Evolutionary conservation across 2,113 vertebrate genomes (phyloP), one percentile per base, ranked within the genome.

Genomic region (Aspiorhynchus laticeps): DNA sequence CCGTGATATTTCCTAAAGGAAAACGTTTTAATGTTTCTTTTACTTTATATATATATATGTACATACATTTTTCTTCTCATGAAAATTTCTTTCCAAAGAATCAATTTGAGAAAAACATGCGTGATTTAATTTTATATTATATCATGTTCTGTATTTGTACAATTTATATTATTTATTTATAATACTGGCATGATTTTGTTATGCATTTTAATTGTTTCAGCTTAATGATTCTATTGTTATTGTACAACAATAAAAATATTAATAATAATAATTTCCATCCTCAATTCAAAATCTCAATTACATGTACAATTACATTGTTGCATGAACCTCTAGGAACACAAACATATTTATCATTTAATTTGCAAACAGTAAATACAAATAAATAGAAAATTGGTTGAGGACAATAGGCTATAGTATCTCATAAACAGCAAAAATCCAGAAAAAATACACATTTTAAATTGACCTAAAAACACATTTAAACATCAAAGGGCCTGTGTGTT

Each of bases 21-120:
- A 71, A 36, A 19, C 14, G 11, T 48, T 48, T 48, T 48, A 1
- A 95, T 33, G 33, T n/a, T n/a, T n/a, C n/a, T n/a, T n/a, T n/a
- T n/a, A n/a, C n/a, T n/a, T n/a, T n/a, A n/a, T n/a, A n/a, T n/a
- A n/a, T n/a, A n/a, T n/a, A n/a, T n/a, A n/a, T n/a, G n/a, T n/a
- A n/a, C n/a, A n/a, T n/a, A n/a, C n/a, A n/a, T n/a, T n/a, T n/a
- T n/a, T n/a, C n/a, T n/a, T n/a, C n/a, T n/a, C n/a, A 38, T 38
- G 38, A 38, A 46, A 12, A 3, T 12, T 48, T 48, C 46, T 48
- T 48, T 48, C 46, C 11, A 48, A 48, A 48, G 3, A 3, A 48
- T 14, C 46, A 48, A 48, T 48, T 48, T 48, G 2, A 46, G 11
- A 48, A 48, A 48, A 48, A 12, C 46, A 48, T 48, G 46, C 1